Base-by-base conservation (phyloP, 2,797 vertebrate genomes). In the Coendou prehensilis region DNA sequence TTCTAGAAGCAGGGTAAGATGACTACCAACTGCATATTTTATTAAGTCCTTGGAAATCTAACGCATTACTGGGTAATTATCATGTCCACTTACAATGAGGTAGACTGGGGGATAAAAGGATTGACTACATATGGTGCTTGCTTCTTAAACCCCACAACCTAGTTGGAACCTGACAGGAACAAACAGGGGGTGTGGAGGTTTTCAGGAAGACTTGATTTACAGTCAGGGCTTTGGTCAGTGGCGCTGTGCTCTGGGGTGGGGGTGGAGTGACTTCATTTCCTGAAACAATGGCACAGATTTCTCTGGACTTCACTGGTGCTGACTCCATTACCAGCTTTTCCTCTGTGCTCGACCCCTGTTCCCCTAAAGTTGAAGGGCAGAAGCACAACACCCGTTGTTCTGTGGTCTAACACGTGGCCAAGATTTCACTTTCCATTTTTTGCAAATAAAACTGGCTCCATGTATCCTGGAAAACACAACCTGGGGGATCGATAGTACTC, bases 111-210 rank as follows among this genome's bases (percentile, higher is more conserved):
- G 18, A 69, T 79, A 57, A 69, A 80, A 93, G 17, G 45, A 87
- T n/a, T 57, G 33, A 57, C 9, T 76, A 81, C 64, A 75, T 56
- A 59, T 5, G 20, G n/a, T 23, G 15, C 28, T 94, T 90, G n/a
- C 13, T 92, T 89, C 57, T 59, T 87, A 86, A 87, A 89, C 13
- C 47, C 92, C 67, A 59, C 57, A 54, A 22, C 41, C 82, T 33
- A 63, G 15, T 18, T 79, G 52, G 80, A 91, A 26, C 52, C 87
- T 28, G 26, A 54, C 22, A 91, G 76, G 94, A 41, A 73, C n/a
- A 75, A 67, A 30, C 26, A 45, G 23, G 50, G 6, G 1, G 9
- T 56, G 0, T 73, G 28, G 26, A 75, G 30, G 30, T 88, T 76
- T 94, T 2, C 20, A 86, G 59, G 20, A 86, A 96, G 50, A 22